Evolutionary conservation across 2,888 invertebrate species (phyloP).

Genomic region (Sialis lutaria): DNA sequence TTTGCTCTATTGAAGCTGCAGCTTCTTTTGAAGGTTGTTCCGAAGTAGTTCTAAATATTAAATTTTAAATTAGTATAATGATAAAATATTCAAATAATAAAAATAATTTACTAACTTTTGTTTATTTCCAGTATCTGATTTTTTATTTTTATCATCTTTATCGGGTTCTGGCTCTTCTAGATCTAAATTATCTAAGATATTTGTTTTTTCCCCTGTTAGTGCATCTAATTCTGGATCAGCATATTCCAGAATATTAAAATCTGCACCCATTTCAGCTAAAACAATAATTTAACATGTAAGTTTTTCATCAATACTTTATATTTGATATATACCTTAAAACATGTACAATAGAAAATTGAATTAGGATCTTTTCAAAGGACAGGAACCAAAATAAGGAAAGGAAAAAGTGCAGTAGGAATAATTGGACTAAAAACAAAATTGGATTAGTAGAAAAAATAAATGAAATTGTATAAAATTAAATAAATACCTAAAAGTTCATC

Average conservation of each 20-base stretch:
- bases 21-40: neutral
- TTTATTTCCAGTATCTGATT: slow-evolving; percentile 20
- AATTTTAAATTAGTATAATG: neutral
- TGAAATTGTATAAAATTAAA: neutral
- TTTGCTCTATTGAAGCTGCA: neutral
- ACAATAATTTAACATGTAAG: too few species aligned
- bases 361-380: neutral
- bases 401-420: slow-evolving; percentile 17
- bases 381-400: neutral
- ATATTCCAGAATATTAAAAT: slow-evolving; percentile 90
- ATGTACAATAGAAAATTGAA: neutral
- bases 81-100: neutral
- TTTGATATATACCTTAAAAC: too few species aligned
- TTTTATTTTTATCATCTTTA: slow-evolving; percentile 36
- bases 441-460: neutral
- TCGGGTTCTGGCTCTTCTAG: slow-evolving; percentile 59
- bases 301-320: too few species aligned
- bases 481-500: slow-evolving; percentile 55
- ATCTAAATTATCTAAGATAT: slow-evolving; percentile 73
- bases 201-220: slow-evolving; percentile 61
- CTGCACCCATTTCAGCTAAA: slow-evolving; percentile 76
- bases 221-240: slow-evolving; percentile 85
- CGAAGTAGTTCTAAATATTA: neutral
- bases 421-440: slow-evolving; percentile 17
- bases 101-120: neutral